These are phyloP conservation scores for Thecophora atra DNA, from an alignment of 2,888 invertebrate genomes.

Conservation along the genomic window DNA sequence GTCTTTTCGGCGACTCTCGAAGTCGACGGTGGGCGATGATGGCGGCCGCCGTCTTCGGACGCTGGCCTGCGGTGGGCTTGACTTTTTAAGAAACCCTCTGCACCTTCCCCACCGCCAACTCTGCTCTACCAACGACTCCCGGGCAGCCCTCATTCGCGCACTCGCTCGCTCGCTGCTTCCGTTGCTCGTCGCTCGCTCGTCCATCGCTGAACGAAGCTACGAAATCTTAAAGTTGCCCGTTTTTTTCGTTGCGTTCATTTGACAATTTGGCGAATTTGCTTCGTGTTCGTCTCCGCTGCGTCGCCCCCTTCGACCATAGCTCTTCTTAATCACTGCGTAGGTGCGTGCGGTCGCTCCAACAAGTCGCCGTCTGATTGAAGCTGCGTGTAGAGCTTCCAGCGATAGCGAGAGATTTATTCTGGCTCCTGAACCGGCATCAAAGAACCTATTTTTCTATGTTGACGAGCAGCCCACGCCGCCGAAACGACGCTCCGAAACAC, in stretches of 20 bases:
- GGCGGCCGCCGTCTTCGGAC: slow-evolving; percentile 19
- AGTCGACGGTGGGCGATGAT: slow-evolving; percentile 31
- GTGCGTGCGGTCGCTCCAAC: slow-evolving; percentile 10
- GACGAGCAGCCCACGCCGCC: no score
- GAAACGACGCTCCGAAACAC: no score
- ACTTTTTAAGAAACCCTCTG: slow-evolving; percentile 24
- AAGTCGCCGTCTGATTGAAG: neutral
- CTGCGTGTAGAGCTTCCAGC: neutral
- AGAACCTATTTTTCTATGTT: no score
- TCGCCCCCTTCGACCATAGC: neutral
- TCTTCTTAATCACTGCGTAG: slow-evolving; percentile 23
- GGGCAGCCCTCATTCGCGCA: slow-evolving; percentile 9
- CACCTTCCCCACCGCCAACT: neutral
- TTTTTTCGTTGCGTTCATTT: slow-evolving; percentile 8
- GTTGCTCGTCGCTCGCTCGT: neutral
- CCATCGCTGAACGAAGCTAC: neutral
- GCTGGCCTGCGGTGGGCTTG: slow-evolving; percentile 26
- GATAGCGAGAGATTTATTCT: no score
- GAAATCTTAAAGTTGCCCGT: neutral
- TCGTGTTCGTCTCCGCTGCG: slow-evolving; percentile 11
- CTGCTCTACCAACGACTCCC: neutral
- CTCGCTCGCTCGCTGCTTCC: slow-evolving; percentile 22
- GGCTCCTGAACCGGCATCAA: no score
- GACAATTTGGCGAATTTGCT: slow-evolving; percentile 19
- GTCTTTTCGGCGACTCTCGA: slow-evolving; percentile 22